phyloP scores from a whole-genome alignment of 53 echinoderm and acorn worm genomes.

The Apostichopus leukothele region DNA sequence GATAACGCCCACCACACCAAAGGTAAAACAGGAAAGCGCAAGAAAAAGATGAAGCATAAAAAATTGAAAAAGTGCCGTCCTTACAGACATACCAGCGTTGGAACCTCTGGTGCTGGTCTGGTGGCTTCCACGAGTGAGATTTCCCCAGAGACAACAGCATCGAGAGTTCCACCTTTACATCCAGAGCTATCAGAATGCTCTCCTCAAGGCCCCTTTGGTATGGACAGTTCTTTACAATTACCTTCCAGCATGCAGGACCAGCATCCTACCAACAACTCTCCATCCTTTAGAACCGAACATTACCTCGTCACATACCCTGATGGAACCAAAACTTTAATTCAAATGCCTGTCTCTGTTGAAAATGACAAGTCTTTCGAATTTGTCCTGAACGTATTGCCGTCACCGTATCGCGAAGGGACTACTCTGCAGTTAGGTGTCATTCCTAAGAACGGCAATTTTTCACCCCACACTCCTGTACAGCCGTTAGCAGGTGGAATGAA shows the following conservation, averaged over 20 bases:
- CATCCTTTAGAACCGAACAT: constrained; percentile 50
- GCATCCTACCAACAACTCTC: not conserved
- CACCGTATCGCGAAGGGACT: constrained; percentile 8
- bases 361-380: constrained; percentile 29
- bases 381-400: constrained; percentile 28
- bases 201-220: not conserved
- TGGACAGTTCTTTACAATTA: not conserved
- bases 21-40: not conserved
- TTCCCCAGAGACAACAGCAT: not conserved
- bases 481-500: not conserved
- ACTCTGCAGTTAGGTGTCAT: constrained; percentile 23
- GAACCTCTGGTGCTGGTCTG: not conserved
- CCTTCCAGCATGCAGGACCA: not conserved
- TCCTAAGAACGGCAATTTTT: constrained; percentile 4
- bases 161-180: constrained; percentile 16
- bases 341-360: constrained; percentile 50
- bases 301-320: constrained; percentile 66
- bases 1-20: not conserved
- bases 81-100: not conserved
- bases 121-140: not conserved
- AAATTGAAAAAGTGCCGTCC: not conserved
- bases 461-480: constrained; percentile 4
- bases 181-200: not conserved
- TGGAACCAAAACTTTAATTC: constrained; percentile 59
- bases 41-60: constrained; percentile 21